Conservation (phyloP, 2,888 invertebrate genomes). For the Fragum sueziense region DNA sequence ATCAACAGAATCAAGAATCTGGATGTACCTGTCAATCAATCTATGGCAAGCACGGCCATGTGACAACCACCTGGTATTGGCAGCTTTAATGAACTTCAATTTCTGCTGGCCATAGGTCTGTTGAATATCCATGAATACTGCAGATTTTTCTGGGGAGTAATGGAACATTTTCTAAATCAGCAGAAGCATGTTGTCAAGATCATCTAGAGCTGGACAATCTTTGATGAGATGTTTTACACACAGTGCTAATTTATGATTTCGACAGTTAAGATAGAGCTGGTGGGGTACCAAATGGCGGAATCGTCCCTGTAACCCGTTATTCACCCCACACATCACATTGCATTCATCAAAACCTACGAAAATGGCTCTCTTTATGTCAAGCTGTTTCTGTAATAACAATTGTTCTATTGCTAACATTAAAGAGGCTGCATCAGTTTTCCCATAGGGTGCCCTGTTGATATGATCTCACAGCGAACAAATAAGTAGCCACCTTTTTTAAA, state of each 20-base stretch:
- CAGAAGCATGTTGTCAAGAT: constrained; percentile 35
- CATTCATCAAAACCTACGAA: no score
- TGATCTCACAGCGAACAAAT: no score
- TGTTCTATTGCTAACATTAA: no score
- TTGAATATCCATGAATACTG: constrained; percentile 40
- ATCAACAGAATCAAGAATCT: constrained; percentile 36
- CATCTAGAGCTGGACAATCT: constrained; percentile 24
- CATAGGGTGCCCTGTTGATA: no score
- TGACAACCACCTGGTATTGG: constrained; percentile 50
- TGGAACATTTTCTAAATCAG: constrained; percentile 48
- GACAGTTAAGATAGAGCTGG: constrained; percentile 43
- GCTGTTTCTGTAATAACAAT: no score
- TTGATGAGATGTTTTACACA: constrained; percentile 54
- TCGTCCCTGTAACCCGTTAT: constrained; percentile 44
- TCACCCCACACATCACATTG: no score
- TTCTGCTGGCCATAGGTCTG: constrained; percentile 30
- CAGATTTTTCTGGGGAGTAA: constrained; percentile 30
- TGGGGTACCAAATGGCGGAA: constrained; percentile 34
- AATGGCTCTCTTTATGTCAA: no score
- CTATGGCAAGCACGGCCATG: constrained; percentile 31
- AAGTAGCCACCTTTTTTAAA: no score
- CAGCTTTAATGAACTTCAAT: constrained; percentile 39
- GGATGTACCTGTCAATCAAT: neutral
- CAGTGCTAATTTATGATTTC: constrained; percentile 49
- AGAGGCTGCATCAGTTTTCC: no score